Evolutionary conservation across 2,113 vertebrate genomes (phyloP).

Genomic region (Picathartes gymnocephalus): DNA sequence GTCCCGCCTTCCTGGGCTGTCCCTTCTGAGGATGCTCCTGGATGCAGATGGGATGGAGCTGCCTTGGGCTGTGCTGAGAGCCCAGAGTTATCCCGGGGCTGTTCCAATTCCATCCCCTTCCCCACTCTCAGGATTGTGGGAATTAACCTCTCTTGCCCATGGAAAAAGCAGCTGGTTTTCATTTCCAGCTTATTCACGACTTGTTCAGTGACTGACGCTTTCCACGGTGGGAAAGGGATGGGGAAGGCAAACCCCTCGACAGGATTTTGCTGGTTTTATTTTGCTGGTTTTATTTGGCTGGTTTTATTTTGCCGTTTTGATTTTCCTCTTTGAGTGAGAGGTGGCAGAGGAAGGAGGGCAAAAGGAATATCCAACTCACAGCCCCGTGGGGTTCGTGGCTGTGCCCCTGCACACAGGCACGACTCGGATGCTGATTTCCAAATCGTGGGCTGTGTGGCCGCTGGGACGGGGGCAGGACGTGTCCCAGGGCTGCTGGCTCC

Average conservation of each 20-base stretch:
- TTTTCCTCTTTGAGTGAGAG: not conserved
- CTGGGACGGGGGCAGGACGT: fast-evolving
- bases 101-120: not conserved
- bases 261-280: not conserved
- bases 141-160: not conserved
- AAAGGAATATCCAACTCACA: not conserved
- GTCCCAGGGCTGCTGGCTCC: not conserved
- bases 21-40: not conserved
- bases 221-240: not conserved
- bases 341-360: not conserved
- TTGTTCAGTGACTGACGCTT: not conserved
- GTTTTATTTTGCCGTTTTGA: not conserved
- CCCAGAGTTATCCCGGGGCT: not conserved
- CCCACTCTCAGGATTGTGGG: fast-evolving
- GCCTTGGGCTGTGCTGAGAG: not conserved
- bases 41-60: not conserved
- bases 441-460: fast-evolving
- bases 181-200: not conserved
- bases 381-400: fast-evolving
- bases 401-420: fast-evolving
- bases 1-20: fast-evolving
- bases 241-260: not conserved
- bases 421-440: fast-evolving
- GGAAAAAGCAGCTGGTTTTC: fast-evolving
- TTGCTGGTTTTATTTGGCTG: not conserved